Evolutionary conservation across 2,888 invertebrate species (phyloP).

Genomic region (Stegophylla sp.): DNA sequence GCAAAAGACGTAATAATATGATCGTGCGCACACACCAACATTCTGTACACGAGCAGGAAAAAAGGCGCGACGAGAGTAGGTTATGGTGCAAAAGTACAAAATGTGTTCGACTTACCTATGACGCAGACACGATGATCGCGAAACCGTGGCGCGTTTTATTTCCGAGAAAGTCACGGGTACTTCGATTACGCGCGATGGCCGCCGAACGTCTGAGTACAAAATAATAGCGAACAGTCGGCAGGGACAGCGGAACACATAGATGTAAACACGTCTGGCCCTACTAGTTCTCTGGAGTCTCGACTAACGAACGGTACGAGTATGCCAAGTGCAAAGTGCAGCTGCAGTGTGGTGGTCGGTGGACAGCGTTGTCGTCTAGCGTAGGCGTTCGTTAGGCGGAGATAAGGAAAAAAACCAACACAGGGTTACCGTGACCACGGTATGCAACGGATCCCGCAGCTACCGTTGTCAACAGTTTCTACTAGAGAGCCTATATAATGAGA

Average conservation of each 20-base stretch:
- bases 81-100: background rate
- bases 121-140: background rate
- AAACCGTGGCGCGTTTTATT: background rate
- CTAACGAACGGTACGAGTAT: background rate
- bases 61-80: too few species aligned
- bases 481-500: too few species aligned
- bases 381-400: conserved; percentile 2
- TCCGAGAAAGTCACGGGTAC: background rate
- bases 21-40: too few species aligned
- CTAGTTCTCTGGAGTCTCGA: too few species aligned
- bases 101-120: background rate
- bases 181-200: background rate
- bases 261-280: background rate
- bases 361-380: background rate
- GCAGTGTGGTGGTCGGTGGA: background rate
- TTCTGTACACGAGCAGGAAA: too few species aligned
- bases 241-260: background rate
- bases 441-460: background rate
- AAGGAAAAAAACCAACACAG: background rate
- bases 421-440: background rate
- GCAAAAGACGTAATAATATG: too few species aligned
- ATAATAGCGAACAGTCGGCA: background rate
- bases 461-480: background rate
- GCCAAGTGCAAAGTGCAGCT: background rate
- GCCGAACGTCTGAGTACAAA: background rate